These are phyloP conservation scores for Gymnopithys bicolor DNA, from an alignment of 2,797 vertebrate genomes.

Conservation along the genomic window DNA sequence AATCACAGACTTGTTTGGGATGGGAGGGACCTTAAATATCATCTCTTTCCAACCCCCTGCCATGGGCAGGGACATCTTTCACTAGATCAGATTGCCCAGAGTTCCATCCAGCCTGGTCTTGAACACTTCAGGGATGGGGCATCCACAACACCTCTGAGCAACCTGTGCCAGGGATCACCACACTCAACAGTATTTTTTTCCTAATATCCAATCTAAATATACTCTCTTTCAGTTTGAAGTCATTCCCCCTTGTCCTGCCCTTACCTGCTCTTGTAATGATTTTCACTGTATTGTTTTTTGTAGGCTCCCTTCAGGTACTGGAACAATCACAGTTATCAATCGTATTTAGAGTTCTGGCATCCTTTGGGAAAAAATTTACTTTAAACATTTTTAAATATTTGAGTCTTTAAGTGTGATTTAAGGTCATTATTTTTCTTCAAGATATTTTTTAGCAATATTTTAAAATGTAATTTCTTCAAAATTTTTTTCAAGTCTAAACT, in stretches of 20 bases:
- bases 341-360: background rate
- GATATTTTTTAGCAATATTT: background rate
- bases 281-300: background rate
- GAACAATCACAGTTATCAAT: background rate
- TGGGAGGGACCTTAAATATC: background rate
- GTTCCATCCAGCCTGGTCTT: background rate
- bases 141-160: background rate
- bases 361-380: background rate
- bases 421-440: background rate
- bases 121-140: too few relatives aligned
- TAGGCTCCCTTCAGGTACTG: background rate
- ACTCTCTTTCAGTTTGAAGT: background rate
- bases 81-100: background rate
- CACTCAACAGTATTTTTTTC: background rate
- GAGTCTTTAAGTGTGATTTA: background rate
- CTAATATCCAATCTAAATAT: background rate
- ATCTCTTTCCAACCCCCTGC: background rate
- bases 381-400: background rate
- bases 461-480: background rate
- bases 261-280: background rate
- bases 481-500: background rate
- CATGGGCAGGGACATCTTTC: too few relatives aligned
- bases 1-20: background rate
- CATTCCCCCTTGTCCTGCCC: background rate
- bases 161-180: background rate